phyloP scores from a whole-genome alignment of 2,797 vertebrate genomes.

The Margarornis squamiger region DNA sequence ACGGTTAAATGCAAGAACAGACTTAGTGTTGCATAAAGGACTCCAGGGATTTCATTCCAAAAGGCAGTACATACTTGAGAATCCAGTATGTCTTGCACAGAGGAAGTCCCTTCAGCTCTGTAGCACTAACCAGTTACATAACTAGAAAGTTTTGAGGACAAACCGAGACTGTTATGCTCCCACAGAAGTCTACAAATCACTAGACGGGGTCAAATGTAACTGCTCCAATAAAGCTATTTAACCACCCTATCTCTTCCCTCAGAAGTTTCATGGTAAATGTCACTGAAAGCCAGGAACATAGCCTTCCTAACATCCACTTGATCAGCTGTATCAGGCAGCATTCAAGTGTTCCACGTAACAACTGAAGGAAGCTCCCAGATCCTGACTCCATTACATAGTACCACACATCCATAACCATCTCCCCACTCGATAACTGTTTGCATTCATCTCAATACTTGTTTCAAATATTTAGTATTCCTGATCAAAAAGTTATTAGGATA shows the following conservation, averaged over 20 bases:
- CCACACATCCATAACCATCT: neutral
- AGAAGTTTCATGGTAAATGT: neutral
- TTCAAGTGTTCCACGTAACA: neutral
- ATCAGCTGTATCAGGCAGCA: neutral
- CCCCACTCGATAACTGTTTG: neutral
- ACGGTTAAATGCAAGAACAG: neutral
- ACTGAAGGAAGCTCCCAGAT: neutral
- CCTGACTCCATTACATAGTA: neutral
- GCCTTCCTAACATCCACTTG: neutral
- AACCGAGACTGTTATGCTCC: neutral
- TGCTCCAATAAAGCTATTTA: neutral
- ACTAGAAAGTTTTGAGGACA: neutral
- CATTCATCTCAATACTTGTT: neutral
- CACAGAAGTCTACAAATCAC: neutral
- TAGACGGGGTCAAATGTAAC: neutral
- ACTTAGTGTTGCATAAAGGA: neutral
- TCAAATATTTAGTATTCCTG: neutral
- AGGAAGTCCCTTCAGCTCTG: conserved; percentile 7
- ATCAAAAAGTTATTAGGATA: neutral
- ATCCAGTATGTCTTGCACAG: neutral
- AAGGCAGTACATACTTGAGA: conserved; percentile 19
- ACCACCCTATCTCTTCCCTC: neutral
- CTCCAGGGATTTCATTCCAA: conserved; percentile 38
- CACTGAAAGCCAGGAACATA: neutral
- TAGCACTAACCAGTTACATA: neutral